A percentile compares a stretch with the other conserved stretches of the same genome.
These are phyloP conservation scores for Drosophila nigricruria DNA, from an alignment of 2,888 invertebrate species.

Conservation along the genomic window DNA sequence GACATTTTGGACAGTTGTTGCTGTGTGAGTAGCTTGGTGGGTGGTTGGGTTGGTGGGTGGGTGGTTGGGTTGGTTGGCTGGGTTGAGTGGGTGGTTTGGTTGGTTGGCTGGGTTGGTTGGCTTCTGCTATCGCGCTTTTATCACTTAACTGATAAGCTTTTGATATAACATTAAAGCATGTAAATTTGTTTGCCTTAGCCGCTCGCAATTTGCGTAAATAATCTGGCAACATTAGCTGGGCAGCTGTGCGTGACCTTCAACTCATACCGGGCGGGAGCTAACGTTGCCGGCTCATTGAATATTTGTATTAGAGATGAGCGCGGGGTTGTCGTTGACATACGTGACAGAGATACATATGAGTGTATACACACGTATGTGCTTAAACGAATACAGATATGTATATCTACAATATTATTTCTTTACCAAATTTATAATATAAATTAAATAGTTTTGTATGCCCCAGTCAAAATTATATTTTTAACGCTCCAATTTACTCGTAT, in stretches of 20 bases:
- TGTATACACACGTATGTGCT: not conserved
- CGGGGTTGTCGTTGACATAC: not conserved
- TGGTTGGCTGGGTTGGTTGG: not conserved
- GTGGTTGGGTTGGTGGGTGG: not conserved
- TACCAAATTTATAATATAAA: not conserved
- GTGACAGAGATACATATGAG: too few relatives aligned
- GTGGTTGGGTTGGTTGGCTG: not conserved
- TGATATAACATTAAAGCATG: slow-evolving; percentile 21
- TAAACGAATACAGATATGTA: not conserved
- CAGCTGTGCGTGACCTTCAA: slow-evolving; percentile 10
- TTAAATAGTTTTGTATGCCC: not conserved
- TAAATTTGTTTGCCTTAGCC: slow-evolving; percentile 11
- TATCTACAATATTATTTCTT: not conserved
- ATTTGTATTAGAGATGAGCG: slow-evolving; percentile 15
- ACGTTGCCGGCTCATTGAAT: slow-evolving; percentile 15
- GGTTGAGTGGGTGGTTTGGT: too few relatives aligned
- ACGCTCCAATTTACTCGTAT: not conserved
- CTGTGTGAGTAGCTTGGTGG: not conserved
- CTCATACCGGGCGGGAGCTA: slow-evolving; percentile 7
- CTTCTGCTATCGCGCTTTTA: slow-evolving; percentile 16
- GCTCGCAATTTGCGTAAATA: slow-evolving; percentile 12
- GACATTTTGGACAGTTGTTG: slow-evolving; percentile 5
- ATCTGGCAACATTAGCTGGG: slow-evolving; percentile 16
- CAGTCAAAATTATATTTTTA: too few relatives aligned
- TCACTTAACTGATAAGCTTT: slow-evolving; percentile 27